phyloP scores from a whole-genome alignment of 2,888 invertebrate species.

The Rotaria magnacalcarata region DNA sequence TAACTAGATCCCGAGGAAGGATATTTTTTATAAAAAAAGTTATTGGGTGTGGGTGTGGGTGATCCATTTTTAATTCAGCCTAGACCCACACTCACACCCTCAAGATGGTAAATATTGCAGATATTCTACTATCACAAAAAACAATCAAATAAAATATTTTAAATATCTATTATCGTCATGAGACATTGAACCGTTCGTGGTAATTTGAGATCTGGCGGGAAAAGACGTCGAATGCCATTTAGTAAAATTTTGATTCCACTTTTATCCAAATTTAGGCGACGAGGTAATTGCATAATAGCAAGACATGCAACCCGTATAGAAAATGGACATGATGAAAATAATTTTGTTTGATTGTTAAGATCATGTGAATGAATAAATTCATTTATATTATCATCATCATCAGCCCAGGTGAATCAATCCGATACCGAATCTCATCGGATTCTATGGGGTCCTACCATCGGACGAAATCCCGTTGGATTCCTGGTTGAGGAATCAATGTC shows the following conservation, averaged over 20 bases:
- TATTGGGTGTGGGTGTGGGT: too few relatives aligned
- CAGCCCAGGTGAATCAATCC: too few relatives aligned
- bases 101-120: too few relatives aligned
- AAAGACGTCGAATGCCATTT: background rate
- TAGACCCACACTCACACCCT: too few relatives aligned
- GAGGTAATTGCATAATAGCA: background rate
- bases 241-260: background rate
- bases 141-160: background rate
- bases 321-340: background rate
- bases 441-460: too few relatives aligned
- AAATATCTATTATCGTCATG: background rate
- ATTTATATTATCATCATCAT: background rate
- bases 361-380: background rate
- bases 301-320: slow-evolving; percentile 7
- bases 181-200: background rate
- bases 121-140: background rate
- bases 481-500: too few relatives aligned
- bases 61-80: too few relatives aligned
- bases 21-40: background rate
- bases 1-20: slow-evolving; percentile 53
- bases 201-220: background rate
- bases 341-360: background rate
- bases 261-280: background rate
- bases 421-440: too few relatives aligned
- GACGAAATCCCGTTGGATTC: too few relatives aligned